Evolutionary conservation across 2,888 invertebrate species (phyloP), one percentile per base, ranked within the genome.

Genomic region (Aplocera efformata): DNA sequence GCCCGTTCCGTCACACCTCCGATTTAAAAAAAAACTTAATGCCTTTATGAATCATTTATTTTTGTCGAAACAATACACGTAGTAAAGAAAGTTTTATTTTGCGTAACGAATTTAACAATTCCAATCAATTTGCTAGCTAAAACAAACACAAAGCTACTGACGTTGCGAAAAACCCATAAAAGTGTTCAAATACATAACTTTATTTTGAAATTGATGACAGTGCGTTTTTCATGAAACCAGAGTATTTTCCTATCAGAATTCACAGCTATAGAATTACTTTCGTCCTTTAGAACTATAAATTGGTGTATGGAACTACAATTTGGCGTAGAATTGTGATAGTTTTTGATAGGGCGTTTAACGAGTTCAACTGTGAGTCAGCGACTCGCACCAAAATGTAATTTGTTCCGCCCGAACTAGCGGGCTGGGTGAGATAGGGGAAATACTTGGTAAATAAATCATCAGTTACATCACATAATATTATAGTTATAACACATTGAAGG

Each of bases 191-290:
- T 44, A 41, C 40, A 37, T 47, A 41, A 42, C 42, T 36, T 36
- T 45, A 38, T 39, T 26, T 37, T 28, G 46, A 40, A 41, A 53
- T 42, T 48, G 44, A 53, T 53, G 53, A 50, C 35, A 42, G 33
- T 42, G 45, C 33, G 32, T 34, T 48, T 34, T 38, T 39, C 38
- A 24, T 31, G 24, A 20, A 26, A 34, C 36, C 10, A 37, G 27
- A 22, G 21, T 32, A 30, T 40, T 50, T 40, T 32, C n/a, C 8
- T 44, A 42, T 37, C 30, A 23, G 24, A 24, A 22, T 32, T 38
- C 31, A 7, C n/a, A 25, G 17, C 13, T 38, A 23, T 25, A 23
- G n/a, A 34, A 28, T 6, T n/a, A n/a, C n/a, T n/a, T n/a, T n/a
- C n/a, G n/a, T n/a, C n/a, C n/a, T n/a, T n/a, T n/a, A n/a, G n/a